phyloP scores from a whole-genome alignment of 2,797 vertebrate genomes.

The Arctocebus calabarensis region DNA sequence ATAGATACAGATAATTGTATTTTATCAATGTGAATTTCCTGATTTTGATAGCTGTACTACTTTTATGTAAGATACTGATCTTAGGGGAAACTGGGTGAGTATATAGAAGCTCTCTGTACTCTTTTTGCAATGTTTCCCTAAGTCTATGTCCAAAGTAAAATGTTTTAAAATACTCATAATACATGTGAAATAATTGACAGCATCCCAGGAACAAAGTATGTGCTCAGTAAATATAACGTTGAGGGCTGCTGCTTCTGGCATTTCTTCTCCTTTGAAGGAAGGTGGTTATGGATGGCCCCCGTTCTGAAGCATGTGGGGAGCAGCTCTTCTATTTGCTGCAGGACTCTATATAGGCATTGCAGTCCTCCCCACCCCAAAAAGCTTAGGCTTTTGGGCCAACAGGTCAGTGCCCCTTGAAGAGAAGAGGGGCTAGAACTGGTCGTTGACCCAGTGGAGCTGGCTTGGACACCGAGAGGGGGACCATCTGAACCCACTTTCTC shows the following conservation, averaged over 20 bases:
- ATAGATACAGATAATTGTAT: background rate
- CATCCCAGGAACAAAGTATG: accelerated
- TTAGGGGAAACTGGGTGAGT: background rate
- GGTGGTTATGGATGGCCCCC: background rate
- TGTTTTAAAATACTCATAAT: background rate
- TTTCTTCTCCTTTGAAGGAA: background rate
- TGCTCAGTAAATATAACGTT: background rate
- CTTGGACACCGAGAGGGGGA: background rate
- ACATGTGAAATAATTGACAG: background rate
- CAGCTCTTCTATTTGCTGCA: background rate
- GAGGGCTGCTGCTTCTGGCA: accelerated
- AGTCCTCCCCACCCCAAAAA: background rate
- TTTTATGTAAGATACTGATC: background rate
- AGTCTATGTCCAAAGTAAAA: background rate
- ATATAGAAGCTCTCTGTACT: background rate
- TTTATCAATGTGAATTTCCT: background rate
- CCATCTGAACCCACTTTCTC: background rate
- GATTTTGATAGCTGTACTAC: background rate
- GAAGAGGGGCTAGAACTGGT: background rate
- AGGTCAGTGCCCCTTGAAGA: background rate
- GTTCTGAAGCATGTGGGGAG: background rate
- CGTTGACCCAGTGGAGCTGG: background rate
- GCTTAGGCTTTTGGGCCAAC: background rate
- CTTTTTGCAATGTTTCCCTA: background rate
- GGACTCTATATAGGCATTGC: background rate